phyloP scores from a whole-genome alignment of 2,797 vertebrate genomes.

The Vultur gryphus region DNA sequence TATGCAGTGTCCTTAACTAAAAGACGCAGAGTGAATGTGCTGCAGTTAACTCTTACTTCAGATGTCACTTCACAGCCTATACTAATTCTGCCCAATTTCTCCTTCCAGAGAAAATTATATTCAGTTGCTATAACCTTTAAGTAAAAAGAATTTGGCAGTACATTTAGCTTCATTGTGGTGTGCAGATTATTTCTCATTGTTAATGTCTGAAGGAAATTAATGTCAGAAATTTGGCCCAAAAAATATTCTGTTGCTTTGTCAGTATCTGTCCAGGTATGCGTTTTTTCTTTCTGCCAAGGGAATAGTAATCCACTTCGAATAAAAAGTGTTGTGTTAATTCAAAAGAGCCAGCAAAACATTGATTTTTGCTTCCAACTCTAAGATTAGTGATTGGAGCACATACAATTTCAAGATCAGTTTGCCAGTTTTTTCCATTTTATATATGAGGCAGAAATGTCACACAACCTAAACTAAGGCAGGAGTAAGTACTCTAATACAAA shows the following conservation, averaged over 20 bases:
- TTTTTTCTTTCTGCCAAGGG: background rate
- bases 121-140: constrained; percentile 52
- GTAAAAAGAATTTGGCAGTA: constrained; percentile 29
- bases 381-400: constrained; percentile 9
- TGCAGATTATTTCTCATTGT: constrained; percentile 50
- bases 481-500: background rate
- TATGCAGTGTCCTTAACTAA: background rate
- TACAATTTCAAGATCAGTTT: background rate
- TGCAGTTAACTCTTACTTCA: background rate
- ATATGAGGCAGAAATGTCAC: background rate
- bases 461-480: background rate
- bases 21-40: background rate
- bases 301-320: constrained; percentile 27
- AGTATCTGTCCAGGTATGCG: constrained; percentile 10
- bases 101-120: constrained; percentile 27
- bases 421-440: background rate
- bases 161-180: background rate
- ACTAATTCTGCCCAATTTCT: background rate
- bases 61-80: background rate
- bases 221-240: constrained; percentile 58
- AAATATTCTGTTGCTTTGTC: constrained; percentile 6
- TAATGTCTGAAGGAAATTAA: constrained; percentile 57
- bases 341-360: constrained; percentile 1
- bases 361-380: constrained; percentile 31
- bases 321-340: constrained; percentile 33